phyloP scores from a whole-genome alignment of 2,797 vertebrate genomes.

The Sandelia bainsii region DNA sequence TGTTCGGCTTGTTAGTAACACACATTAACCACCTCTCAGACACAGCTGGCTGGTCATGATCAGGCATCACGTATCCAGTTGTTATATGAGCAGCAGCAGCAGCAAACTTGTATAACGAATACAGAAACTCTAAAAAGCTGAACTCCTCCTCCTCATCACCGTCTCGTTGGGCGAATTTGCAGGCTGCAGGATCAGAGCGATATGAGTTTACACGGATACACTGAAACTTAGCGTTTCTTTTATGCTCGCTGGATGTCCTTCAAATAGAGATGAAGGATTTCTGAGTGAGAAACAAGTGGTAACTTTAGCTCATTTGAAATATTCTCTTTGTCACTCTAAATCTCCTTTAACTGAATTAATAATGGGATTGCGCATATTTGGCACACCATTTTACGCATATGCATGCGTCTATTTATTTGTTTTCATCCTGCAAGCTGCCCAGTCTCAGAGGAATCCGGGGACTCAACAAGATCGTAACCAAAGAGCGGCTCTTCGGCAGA shows the following conservation, averaged over 20 bases:
- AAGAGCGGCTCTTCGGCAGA: slow-evolving; percentile 87
- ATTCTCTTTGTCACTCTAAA: slow-evolving; percentile 20
- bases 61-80: slow-evolving; percentile 61
- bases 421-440: slow-evolving; percentile 80
- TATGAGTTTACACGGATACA: slow-evolving; percentile 80
- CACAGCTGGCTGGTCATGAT: slow-evolving; percentile 24
- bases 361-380: slow-evolving; percentile 79
- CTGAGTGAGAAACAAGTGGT: slow-evolving; percentile 36
- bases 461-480: slow-evolving; percentile 60
- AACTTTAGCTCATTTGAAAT: slow-evolving; percentile 30
- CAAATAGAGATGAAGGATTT: slow-evolving; percentile 48
- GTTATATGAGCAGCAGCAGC: slow-evolving; percentile 69
- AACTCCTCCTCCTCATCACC: slow-evolving; percentile 81
- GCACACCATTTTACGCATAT: slow-evolving; percentile 76
- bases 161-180: slow-evolving; percentile 77
- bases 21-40: background rate
- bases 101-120: slow-evolving; percentile 86
- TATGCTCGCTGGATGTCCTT: slow-evolving; percentile 43
- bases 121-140: slow-evolving; percentile 87
- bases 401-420: slow-evolving; percentile 81
- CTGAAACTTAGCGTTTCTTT: slow-evolving; percentile 63
- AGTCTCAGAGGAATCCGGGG: slow-evolving; percentile 79
- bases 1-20: background rate
- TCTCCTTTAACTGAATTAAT: slow-evolving; percentile 40
- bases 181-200: slow-evolving; percentile 73